A percentile compares a stretch with the other conserved stretches of the same genome.
Conservation (phyloP, 2,888 invertebrate species). For the Eupithecia insigniata region DNA sequence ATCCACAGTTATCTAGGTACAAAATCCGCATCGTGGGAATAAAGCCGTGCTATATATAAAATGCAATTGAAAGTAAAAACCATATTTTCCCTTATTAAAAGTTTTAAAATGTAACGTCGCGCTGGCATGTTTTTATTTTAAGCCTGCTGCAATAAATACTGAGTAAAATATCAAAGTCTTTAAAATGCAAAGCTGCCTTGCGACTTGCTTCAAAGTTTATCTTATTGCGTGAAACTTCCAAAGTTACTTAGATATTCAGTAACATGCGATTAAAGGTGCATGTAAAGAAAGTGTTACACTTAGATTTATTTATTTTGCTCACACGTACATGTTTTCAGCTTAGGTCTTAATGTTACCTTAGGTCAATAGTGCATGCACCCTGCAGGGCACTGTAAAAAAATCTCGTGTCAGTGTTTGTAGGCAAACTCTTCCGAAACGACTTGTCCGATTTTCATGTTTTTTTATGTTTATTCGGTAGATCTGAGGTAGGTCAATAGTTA, state of each 20-base stretch:
- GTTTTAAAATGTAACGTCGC: background rate
- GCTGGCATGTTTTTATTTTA: background rate
- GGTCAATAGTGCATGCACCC: too few relatives aligned
- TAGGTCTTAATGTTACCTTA: too few relatives aligned
- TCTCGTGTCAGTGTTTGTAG: too few relatives aligned
- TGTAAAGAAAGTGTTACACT: constrained; percentile 14
- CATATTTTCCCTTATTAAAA: background rate
- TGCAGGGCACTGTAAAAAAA: too few relatives aligned
- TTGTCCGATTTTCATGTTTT: too few relatives aligned
- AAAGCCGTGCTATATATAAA: background rate
- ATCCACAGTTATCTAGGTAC: background rate
- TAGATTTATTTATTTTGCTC: too few relatives aligned
- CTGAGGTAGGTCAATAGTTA: too few relatives aligned
- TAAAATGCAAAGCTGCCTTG: constrained; percentile 21
- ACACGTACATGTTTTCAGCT: too few relatives aligned
- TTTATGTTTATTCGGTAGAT: too few relatives aligned
- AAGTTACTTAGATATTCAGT: constrained; percentile 10
- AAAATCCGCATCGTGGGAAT: background rate
- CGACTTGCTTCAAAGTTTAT: constrained; percentile 2
- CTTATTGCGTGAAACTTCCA: constrained; percentile 1
- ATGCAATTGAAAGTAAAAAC: background rate
- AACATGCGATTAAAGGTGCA: constrained; percentile 19
- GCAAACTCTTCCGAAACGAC: too few relatives aligned
- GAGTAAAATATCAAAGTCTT: constrained; percentile 5
- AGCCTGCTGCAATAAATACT: background rate